Base-by-base conservation (phyloP, 2,797 vertebrate species). In the Neostethus bicornis region DNA sequence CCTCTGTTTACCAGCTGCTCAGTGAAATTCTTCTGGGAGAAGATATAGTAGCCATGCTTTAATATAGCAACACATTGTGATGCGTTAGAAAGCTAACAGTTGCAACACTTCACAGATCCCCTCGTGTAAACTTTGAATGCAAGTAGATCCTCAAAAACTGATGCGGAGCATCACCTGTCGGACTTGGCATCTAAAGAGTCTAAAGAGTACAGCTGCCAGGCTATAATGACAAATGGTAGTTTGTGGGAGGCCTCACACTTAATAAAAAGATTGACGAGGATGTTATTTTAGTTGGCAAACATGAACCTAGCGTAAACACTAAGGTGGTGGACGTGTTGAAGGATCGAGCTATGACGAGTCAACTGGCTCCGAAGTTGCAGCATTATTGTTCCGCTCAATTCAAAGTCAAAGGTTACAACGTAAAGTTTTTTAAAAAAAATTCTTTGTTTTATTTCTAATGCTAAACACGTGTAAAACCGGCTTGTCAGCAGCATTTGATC, bases 201-300 rank as follows among this genome's bases (percentile, higher is more conserved):
- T 84, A 86, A 88, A 89, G 88, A 84, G 88, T 72, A 63, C 77
- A 57, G 73, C 79, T 87, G 84, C 85, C 79, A 66, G 61, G 42
- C 46, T 26, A 41, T 55, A 56, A 46, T 83, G 83, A 90, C 81
- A 84, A 81, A 85, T 84, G 77, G 63, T 69, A 74, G 66, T 79
- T 67, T 71, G 79, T 56, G 34, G 50, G 80, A 72, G 71, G 72
- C 72, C 71, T 44, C 69, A 60, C 67, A 74, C 77, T 87, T 81
- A 65, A 63, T 81, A 71, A 81, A 84, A 84, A 70, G 45, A 71
- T 77, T 53, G 62, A 71, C 66, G 78, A 71, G 62, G 51, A 74
- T 89, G 81, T 86, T 87, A 85, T 89, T 90, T 88, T 86, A 80
- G 83, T 72, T 80, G 66, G 64, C 54, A 79, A 76, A 87, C 81